These are phyloP conservation scores for Hirtodrosophila cameraria DNA, from an alignment of 2,888 invertebrate genomes.

Conservation along the genomic window DNA sequence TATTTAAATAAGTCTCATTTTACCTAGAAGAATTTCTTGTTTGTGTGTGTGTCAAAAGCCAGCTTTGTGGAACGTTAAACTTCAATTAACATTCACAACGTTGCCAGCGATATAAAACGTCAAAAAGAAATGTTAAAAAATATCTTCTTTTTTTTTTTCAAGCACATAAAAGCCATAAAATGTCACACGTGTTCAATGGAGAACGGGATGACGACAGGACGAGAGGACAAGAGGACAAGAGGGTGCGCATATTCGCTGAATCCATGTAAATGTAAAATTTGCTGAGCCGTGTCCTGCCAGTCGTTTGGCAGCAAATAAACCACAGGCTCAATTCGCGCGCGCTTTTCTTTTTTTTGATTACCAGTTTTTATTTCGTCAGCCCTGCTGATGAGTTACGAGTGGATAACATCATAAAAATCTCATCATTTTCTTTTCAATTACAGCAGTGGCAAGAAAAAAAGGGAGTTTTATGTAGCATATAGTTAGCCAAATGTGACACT, in stretches of 20 bases:
- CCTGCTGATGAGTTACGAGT: constrained; percentile 54
- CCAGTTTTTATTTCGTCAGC: constrained; percentile 62
- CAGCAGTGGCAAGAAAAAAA: constrained; percentile 32
- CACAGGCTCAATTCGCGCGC: constrained; percentile 59
- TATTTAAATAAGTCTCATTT: constrained; percentile 1
- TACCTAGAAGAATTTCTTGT: background rate
- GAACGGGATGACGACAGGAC: too few species aligned
- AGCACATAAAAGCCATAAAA: constrained; percentile 65
- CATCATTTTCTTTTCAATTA: constrained; percentile 69
- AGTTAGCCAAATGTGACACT: constrained; percentile 58
- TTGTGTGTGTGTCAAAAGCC: constrained; percentile 11
- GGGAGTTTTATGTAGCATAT: constrained; percentile 36
- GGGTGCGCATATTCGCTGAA: constrained; percentile 17
- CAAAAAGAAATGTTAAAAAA: constrained; percentile 40
- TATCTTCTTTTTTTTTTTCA: constrained; percentile 31
- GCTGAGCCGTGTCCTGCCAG: constrained; percentile 39
- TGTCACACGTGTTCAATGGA: constrained; percentile 50
- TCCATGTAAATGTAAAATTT: constrained; percentile 36
- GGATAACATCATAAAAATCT: constrained; percentile 72
- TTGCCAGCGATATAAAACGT: constrained; percentile 30
- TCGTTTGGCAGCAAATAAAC: constrained; percentile 53
- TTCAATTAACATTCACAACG: constrained; percentile 59
- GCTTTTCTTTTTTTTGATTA: constrained; percentile 53
- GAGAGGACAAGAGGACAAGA: background rate
- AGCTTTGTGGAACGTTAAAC: constrained; percentile 32